These are phyloP conservation scores for Tenthredo livida DNA, from an alignment of 2,888 invertebrate species.

Conservation along the genomic window DNA sequence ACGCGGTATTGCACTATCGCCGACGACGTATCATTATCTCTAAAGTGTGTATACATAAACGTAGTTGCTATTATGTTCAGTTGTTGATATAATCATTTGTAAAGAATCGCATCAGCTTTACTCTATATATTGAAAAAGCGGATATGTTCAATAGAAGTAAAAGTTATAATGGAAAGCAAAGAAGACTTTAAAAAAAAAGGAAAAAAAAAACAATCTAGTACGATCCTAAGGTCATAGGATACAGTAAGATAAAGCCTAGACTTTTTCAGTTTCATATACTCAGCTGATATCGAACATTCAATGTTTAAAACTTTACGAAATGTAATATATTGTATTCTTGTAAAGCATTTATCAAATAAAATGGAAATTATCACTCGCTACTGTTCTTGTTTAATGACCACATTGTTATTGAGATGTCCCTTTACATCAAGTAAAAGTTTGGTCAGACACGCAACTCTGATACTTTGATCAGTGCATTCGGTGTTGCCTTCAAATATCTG, in stretches of 20 bases:
- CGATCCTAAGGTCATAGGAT: not conserved
- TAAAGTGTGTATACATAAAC: not conserved
- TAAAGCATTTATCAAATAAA: slow-evolving; percentile 1
- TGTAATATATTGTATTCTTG: not conserved
- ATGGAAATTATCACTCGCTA: not conserved
- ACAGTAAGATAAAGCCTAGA: too few relatives aligned
- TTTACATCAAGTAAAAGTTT: slow-evolving; percentile 28
- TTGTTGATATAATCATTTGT: not conserved
- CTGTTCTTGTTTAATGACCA: not conserved
- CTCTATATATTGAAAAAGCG: not conserved
- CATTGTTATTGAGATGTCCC: not conserved
- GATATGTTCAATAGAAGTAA: not conserved
- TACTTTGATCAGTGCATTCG: slow-evolving; percentile 31
- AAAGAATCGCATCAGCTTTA: not conserved
- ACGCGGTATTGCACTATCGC: too few relatives aligned
- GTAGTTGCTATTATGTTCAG: not conserved
- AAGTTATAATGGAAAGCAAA: not conserved
- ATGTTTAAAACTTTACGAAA: not conserved
- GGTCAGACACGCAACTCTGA: slow-evolving; percentile 11
- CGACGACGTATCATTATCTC: not conserved
- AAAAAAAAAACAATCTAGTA: not conserved
- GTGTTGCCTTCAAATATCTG: not conserved
- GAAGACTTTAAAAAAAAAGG: not conserved
- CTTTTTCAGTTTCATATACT: too few relatives aligned
- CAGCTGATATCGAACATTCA: not conserved